phyloP scores from a whole-genome alignment of 2,113 vertebrate species.

The Grammomys dolichurus region DNA sequence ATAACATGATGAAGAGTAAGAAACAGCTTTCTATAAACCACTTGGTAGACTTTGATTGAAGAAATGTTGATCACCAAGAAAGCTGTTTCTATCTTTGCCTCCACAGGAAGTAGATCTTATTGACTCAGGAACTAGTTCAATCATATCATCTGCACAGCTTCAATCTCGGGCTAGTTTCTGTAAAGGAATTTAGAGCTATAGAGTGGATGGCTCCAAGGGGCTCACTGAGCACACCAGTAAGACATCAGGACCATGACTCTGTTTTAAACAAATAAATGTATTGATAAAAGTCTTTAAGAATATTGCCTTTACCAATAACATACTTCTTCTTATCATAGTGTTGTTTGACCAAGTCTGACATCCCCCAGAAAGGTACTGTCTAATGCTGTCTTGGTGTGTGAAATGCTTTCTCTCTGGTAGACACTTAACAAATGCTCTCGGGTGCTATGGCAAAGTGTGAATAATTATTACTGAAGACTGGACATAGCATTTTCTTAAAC shows the following conservation, averaged over 20 bases:
- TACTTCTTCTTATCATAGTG: neutral
- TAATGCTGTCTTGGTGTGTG: neutral
- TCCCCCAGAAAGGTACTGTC: neutral
- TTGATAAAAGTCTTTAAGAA: neutral
- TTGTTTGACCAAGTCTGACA: neutral
- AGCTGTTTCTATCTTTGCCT: neutral
- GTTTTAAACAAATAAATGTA: slow-evolving; percentile 36
- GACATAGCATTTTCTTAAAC: neutral
- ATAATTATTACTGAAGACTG: neutral
- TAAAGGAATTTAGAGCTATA: neutral
- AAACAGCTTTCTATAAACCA: too few relatives aligned
- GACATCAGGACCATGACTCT: neutral
- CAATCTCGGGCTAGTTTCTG: neutral
- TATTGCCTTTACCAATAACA: neutral
- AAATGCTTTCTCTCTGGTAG: neutral
- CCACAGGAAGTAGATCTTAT: neutral
- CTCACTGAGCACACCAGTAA: slow-evolving; percentile 24
- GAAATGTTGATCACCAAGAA: slow-evolving; percentile 8
- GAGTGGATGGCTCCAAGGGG: neutral
- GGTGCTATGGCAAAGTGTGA: neutral
- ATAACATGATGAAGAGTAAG: neutral
- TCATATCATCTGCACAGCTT: neutral
- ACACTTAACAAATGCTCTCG: neutral
- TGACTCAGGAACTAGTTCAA: neutral
- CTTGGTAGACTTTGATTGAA: neutral